These are phyloP conservation scores for Bovichtus diacanthus DNA, from an alignment of 2,797 vertebrate species.

Conservation along the genomic window DNA sequence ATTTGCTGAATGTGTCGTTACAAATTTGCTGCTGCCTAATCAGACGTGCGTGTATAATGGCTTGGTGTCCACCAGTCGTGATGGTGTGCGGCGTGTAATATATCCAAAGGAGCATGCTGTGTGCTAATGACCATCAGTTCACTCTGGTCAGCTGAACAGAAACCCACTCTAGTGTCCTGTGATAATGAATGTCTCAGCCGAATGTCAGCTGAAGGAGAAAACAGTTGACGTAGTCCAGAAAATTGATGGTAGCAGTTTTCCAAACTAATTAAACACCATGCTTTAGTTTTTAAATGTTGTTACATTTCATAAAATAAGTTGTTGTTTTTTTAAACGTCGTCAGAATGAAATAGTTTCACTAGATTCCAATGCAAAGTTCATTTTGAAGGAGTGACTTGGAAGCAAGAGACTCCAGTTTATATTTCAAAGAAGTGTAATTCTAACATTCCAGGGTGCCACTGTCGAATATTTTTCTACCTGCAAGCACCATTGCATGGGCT, in stretches of 20 bases:
- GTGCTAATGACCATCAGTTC: neutral
- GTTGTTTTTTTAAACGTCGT: no score
- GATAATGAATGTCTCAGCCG: neutral
- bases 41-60: neutral
- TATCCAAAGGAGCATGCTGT: neutral
- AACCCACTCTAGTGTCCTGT: neutral
- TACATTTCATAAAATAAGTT: no score
- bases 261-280: neutral
- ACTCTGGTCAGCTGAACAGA: neutral
- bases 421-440: constrained; percentile 28
- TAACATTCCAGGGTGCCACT: constrained; percentile 14
- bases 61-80: neutral
- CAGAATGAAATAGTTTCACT: neutral
- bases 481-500: constrained; percentile 14
- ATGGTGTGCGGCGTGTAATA: neutral
- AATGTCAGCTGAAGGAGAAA: constrained; percentile 5
- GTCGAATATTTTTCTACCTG: constrained; percentile 5
- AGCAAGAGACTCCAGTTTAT: neutral
- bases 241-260: neutral
- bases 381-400: no score
- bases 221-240: neutral
- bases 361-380: neutral
- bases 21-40: neutral
- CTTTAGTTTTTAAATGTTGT: neutral
- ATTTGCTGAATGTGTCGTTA: neutral